Evolutionary conservation across 2,113 vertebrate species (phyloP), one percentile per base, ranked within the genome.

Genomic region (Pyrgilauda ruficollis): DNA sequence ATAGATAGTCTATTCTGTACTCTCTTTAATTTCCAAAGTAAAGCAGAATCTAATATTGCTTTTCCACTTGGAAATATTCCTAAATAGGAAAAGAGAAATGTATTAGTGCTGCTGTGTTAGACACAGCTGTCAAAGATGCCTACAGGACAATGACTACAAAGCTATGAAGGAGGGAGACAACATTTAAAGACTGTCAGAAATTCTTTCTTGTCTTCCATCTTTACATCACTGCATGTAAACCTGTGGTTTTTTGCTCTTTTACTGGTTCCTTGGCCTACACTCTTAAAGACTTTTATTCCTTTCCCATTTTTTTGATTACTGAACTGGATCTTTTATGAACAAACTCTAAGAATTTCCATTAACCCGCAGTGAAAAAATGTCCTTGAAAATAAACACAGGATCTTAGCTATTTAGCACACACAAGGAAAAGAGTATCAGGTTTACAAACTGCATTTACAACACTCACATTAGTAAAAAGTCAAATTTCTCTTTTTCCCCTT

Each of bases 211-310:
- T n/a, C 74, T 31, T 76, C 28, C 46, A 47, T 30, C 59, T 73
- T n/a, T 49, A 19, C 1, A 2, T 15, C 1, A 0, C 8, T 70
- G 33, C 18, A 87, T 5, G 3, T 39, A 37, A 87, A 61, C 8
- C 20, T 28, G 20, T 6, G 12, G 2, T 6, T 50, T 87, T 91
- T 35, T 47, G 10, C 39, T 76, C 37, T 55, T 89, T 63, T 37
- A 41, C 35, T 68, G n/a, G 24, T 33, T 49, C 46, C 66, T 75
- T 49, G 24, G 47, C n/a, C 39, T 59, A 24, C 16, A 11, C 6
- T n/a, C 18, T 62, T 63, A 67, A 27, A 59, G 43, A 73, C 17
- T 52, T 49, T 52, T 49, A 20, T 5, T 63, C 37, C 21, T 41
- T 58, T 72, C 21, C 14, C 12, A 27, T 80, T 73, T 56, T 59